Evolutionary conservation across 2,113 vertebrate genomes (phyloP), one percentile per base, ranked within the genome.

Genomic region (Corvus cornix): DNA sequence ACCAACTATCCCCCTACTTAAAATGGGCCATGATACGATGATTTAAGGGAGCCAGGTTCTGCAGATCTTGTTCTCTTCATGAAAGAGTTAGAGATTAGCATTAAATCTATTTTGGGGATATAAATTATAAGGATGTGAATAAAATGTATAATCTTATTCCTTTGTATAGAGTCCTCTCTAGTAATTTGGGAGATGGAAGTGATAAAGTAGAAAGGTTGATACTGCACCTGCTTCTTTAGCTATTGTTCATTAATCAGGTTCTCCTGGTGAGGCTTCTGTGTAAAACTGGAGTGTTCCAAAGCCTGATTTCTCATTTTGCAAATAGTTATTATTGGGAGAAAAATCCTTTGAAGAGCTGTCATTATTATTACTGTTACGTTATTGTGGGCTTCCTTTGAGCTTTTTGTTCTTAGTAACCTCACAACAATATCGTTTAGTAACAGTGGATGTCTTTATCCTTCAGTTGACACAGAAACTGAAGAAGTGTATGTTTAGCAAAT

Each of bases 111-210:
- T 96, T 83, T 68, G 68, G 48, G 52, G 44, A 46, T 86, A 60
- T 72, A 90, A 93, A 74, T 86, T 3, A 85, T 88, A 85, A 86
- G 55, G 59, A 59, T 88, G 52, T 88, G 79, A 78, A 70, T 92
- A 80, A 94, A 92, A 80, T n/a, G 17, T 72, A 66, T 88, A 80
- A 92, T 94, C 85, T 74, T 59, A 67, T 26, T 97, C 83, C 75
- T 91, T 85, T 94, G 59, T 94, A 20, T 92, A 56, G 59, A 70
- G 14, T 77, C 60, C 14, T 90, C 39, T 77, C 43, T 60, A 83
- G 68, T 90, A 90, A 88, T 95, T 77, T 92, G 35, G 49, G 60
- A 88, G 79, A 67, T 79, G 37, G 72, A 84, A 75, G 44, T 43
- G 68, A 64, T 88, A 37, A 86, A 91, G 59, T 30, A 83, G 70